phyloP scores from a whole-genome alignment of 2,797 vertebrate species.

The Falco columbarius region DNA sequence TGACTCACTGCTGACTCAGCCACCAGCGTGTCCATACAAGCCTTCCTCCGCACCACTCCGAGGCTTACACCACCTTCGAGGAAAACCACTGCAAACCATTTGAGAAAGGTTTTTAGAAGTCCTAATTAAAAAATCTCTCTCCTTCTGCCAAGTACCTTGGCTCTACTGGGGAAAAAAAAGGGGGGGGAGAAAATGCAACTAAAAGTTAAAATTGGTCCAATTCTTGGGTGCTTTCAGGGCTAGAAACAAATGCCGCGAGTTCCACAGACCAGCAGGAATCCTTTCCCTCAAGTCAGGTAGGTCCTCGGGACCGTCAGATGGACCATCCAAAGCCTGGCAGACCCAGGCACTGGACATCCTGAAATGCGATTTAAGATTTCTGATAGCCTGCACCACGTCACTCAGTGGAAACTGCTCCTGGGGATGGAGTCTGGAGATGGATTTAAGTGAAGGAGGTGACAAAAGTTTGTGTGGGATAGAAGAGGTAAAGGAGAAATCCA shows the following conservation, averaged over 20 bases:
- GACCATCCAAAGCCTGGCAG: background rate
- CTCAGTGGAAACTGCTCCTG: background rate
- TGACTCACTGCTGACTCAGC: background rate
- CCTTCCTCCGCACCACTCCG: background rate
- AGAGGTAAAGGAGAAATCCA: background rate
- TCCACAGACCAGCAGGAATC: background rate
- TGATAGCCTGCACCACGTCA: background rate
- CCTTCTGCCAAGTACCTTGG: background rate
- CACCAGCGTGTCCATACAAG: rapidly evolving
- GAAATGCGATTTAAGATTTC: background rate
- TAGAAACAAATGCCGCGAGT: rapidly evolving
- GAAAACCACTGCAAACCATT: background rate
- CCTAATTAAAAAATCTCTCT: background rate
- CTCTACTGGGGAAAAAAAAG: background rate
- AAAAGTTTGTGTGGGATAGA: background rate
- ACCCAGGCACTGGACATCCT: rapidly evolving
- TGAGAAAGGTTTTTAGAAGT: background rate
- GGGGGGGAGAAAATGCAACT: rapidly evolving
- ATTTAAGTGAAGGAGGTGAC: background rate
- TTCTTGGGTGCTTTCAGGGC: background rate
- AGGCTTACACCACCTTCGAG: background rate
- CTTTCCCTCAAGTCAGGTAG: rapidly evolving
- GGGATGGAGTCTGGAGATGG: background rate
- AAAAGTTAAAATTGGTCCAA: background rate
- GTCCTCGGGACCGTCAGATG: background rate